These are phyloP conservation scores for Cephus nigrinus DNA, from an alignment of 2,888 invertebrate species.

Conservation along the genomic window DNA sequence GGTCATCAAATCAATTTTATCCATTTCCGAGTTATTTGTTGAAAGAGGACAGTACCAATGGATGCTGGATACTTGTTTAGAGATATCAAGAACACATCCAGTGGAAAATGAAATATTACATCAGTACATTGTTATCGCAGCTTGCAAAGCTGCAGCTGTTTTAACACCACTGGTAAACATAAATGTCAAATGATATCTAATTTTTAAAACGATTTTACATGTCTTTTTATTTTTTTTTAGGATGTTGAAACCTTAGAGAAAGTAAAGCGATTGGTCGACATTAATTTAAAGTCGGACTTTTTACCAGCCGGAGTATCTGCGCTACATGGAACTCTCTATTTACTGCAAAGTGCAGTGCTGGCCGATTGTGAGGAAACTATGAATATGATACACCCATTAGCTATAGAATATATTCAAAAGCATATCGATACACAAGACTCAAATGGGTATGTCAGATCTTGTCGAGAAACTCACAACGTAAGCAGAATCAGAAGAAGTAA, in stretches of 20 bases:
- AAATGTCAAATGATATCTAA: neutral
- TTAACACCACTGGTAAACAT: constrained; percentile 69
- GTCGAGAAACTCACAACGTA: neutral
- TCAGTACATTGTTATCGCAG: constrained; percentile 76
- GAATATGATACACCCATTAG: constrained; percentile 68
- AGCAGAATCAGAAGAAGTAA: neutral
- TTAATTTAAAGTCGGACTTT: constrained; percentile 73
- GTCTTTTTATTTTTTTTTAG: constrained; percentile 50
- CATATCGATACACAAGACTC: constrained; percentile 63
- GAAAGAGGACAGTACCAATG: constrained; percentile 82
- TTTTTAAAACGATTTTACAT: constrained; percentile 6
- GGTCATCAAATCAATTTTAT: constrained; percentile 75
- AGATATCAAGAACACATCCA: constrained; percentile 75
- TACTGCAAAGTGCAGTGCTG: constrained; percentile 72
- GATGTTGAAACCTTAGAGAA: constrained; percentile 72
- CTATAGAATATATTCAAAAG: constrained; percentile 69
- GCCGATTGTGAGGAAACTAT: constrained; percentile 68
- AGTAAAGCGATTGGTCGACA: constrained; percentile 72
- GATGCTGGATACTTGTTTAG: constrained; percentile 80
- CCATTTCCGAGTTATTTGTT: constrained; percentile 81
- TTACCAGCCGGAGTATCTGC: constrained; percentile 73
- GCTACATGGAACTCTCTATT: constrained; percentile 75
- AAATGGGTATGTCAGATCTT: constrained; percentile 54
- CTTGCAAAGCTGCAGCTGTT: constrained; percentile 77
- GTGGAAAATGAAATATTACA: constrained; percentile 82